Base-by-base conservation (phyloP, 2,888 invertebrate species). In the Trachelus tabidus region DNA sequence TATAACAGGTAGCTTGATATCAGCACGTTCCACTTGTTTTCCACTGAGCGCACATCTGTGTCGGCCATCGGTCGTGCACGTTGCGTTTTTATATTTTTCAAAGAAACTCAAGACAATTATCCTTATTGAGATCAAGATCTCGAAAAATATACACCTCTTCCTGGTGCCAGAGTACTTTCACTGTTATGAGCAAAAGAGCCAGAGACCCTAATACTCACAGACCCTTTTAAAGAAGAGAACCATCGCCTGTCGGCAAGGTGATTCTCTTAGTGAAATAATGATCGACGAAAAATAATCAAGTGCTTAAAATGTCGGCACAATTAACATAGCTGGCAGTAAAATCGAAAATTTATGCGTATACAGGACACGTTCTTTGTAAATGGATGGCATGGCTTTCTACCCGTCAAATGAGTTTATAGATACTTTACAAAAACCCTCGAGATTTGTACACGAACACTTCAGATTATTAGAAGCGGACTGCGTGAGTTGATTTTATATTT, bases 1-100 rank as follows among this genome's bases (percentile, higher is more conserved):
- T 82, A 87, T 82, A 87, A 85, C 87, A 88, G 86, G 86, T 87
- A 87, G 86, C 69, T 37, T 73, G 71, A 71, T 31, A 71, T 71
- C 71, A 34, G 56, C 23, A 56, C 56, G 56, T 56, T 56, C 23
- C 56, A 56, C 56, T 56, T 56, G 56, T 56, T 56, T 56, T 56
- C 56, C 56, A 56, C 56, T 56, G 56, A 23, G 23, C 56, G 56
- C 56, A 56, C 56, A 56, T 56, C 23, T 56, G 56, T 56, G 56
- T 56, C 56, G 56, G 6, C 9, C 56, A 9, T 56, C 56, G 23
- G 56, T 56, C 56, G 56, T 56, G 23, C 56, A 56, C 56, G 23
- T 56, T 56, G 56, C 23, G 56, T 56, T 56, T 56, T 23, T 23
- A 56, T 56, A 56, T 56, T 56, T 56, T 56, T 23, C 56, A 56